Evolutionary conservation across 2,113 vertebrate genomes (phyloP), one percentile per base, ranked within the genome.

Genomic region (Lampris megalopsis): DNA sequence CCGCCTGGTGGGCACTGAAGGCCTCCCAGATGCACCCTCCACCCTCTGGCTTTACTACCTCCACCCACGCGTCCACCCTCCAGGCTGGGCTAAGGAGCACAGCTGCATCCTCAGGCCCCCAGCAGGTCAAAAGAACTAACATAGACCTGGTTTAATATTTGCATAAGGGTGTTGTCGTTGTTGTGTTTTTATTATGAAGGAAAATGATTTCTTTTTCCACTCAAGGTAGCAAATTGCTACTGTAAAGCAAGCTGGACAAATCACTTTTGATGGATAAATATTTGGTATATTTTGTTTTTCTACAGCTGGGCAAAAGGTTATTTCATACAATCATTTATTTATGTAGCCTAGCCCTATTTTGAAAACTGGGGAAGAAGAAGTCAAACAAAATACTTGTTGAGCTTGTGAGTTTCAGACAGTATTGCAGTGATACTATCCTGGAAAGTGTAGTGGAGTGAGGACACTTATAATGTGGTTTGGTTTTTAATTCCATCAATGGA

Each of bases 41-140:
- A 95, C 95, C 92, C 91, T 95, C 1, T 98, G 97, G 97, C 88
- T 97, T 4, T 99, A 97, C 91, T 99, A 99, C 88, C 93, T 99
- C 84, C 95, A 97, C 89, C 97, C 97, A 2, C 94, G 95, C 81
- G 95, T 99, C 77, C 98, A 98, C 91, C 95, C 97, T 52, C 92
- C 97, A 3, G 97, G 98, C 42, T 99, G 98, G 98, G 96, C 97
- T 81, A 87, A 93, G 88, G 95, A 96, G 7, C 95, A 95, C 1
- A 92, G 94, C 71, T 96, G 94, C 71, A 92, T 88, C 63, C 93
- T 99, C 64, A 94, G 94, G 56, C 97, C 97, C 38, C 97, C 97
- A 56, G 77, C 67, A 94, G 97, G 98, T 99, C 91, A 92, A 92
- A 80, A 11, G 13, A 24, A 42, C 63, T 59, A 41, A 59, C 79